Conservation (phyloP, 2,888 invertebrate genomes). For the Conomelus anceps region DNA sequence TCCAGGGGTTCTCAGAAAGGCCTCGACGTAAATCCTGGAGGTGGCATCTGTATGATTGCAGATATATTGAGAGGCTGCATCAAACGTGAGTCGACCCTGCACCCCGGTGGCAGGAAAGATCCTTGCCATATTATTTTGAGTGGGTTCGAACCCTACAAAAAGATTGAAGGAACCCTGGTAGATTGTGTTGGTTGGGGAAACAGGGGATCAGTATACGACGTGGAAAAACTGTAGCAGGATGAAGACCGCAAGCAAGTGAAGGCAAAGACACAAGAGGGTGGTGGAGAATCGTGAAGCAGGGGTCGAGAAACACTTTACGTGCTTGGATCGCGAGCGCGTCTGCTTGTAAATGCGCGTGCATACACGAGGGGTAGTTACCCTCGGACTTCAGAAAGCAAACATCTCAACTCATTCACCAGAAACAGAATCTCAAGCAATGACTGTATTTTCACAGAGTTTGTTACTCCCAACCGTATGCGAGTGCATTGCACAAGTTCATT, state of each 20-base stretch:
- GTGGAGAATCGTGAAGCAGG: background rate
- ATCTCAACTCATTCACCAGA: background rate
- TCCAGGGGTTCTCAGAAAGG: background rate
- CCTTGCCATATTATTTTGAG: background rate
- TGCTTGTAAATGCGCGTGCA: background rate
- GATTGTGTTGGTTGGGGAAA: background rate
- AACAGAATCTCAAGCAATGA: background rate
- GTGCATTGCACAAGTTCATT: background rate
- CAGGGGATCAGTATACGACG: background rate
- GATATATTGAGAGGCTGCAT: background rate
- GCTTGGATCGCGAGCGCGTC: background rate
- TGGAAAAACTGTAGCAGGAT: background rate
- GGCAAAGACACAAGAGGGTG: background rate
- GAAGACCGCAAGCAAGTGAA: background rate
- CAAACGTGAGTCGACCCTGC: background rate
- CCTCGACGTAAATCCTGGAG: background rate
- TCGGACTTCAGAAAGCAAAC: background rate
- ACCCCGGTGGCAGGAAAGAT: background rate
- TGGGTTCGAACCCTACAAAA: background rate
- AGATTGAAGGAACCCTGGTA: background rate
- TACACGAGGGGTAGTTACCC: background rate
- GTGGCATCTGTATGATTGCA: background rate
- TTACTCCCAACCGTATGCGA: background rate
- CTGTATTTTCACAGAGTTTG: background rate
- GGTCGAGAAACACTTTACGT: background rate